Evolutionary conservation across 2,113 vertebrate species (phyloP), one percentile per base, ranked within the genome.

Genomic region (Menidia beryllina): DNA sequence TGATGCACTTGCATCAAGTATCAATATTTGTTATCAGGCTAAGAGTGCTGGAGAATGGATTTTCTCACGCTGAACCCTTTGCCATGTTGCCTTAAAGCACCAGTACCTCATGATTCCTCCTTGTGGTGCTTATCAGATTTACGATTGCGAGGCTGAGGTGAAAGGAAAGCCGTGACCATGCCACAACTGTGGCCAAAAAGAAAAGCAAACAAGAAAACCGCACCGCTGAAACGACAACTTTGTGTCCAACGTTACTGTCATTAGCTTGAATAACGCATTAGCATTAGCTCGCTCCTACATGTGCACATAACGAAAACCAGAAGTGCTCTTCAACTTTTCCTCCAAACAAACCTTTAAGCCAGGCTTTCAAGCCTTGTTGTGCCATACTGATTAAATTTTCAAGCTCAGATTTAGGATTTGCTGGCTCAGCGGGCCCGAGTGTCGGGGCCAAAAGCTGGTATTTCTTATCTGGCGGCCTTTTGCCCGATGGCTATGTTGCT

Each of bases 351-450:
- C 79, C 69, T 70, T 81, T 66, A 85, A 86, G 83, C 72, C 56
- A 41, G 72, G 75, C 82, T 79, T 82, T 69, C 54, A 60, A 59
- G 73, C 67, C 83, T 55, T 72, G 47, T 70, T 75, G 76, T 82
- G 78, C 60, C 70, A 70, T 47, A 51, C 77, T 85, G 79, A 87
- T 86, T 86, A 81, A 66, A 79, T 75, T 72, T 65, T 59, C 52
- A 63, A 83, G 85, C 80, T 81, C 62, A 77, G 86, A 79, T 77
- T 83, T 83, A 64, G 82, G 88, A 88, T 86, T 82, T 85, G 82
- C 82, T 85, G 77, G 75, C 72, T 88, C 75, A 82, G 84, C 82
- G 75, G 72, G 75, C 70, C 21, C 24, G 54, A 77, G 65, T 53
- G 50, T 69, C 43, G 52, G 52, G 69, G 75, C 86, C 82, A 86